Evolutionary conservation across 1,140 invertebrate genomes (phyloP).

Genomic region (Caenorhabditis latens): DNA sequence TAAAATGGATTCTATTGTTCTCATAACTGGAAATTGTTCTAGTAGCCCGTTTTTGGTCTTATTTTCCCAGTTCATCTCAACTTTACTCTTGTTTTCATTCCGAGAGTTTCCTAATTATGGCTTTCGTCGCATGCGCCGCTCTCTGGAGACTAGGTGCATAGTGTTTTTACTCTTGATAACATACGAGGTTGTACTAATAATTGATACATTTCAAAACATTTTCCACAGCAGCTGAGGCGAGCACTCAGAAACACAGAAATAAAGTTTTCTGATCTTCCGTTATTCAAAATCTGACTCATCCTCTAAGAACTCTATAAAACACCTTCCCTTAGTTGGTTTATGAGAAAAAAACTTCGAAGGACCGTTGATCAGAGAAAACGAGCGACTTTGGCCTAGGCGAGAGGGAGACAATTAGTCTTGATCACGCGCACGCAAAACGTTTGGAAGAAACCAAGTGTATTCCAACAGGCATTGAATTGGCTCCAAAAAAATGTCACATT

Average conservation of each 20-base stretch:
- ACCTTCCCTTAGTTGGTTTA: background rate
- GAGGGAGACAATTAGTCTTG: slow-evolving; percentile 42
- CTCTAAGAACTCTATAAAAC: background rate
- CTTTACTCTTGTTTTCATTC: no score
- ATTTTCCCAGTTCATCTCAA: no score
- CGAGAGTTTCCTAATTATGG: no score
- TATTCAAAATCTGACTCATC: background rate
- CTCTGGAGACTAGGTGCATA: no score
- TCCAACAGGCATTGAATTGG: slow-evolving; percentile 53
- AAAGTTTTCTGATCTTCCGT: background rate
- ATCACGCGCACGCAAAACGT: slow-evolving; percentile 53
- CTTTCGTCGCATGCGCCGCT: no score
- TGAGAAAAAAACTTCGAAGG: slow-evolving; percentile 4
- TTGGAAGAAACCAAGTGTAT: slow-evolving; percentile 52
- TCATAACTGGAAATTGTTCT: background rate
- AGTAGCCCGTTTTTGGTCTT: background rate
- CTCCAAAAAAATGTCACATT: slow-evolving; percentile 56
- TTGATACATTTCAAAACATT: no score
- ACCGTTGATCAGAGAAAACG: slow-evolving; percentile 38
- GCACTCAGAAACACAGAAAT: no score
- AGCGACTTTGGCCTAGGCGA: slow-evolving; percentile 5
- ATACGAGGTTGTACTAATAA: no score
- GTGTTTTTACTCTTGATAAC: no score
- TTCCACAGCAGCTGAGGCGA: no score
- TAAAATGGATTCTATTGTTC: background rate